phyloP scores from a whole-genome alignment of 2,113 vertebrate species.

The Physeter macrocephalus region DNA sequence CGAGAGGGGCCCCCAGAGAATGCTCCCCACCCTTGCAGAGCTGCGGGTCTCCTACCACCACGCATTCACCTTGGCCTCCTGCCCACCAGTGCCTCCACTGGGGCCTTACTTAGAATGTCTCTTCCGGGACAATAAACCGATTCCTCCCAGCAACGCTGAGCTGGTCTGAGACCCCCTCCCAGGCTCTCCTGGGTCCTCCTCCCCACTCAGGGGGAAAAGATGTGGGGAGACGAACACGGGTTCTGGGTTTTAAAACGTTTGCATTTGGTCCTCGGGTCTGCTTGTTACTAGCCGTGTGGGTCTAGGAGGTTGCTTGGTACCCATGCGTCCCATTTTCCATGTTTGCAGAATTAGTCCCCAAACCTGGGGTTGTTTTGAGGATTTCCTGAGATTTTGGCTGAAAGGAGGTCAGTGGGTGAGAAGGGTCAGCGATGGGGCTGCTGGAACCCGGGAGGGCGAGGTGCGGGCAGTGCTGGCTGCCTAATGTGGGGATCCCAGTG shows the following conservation, averaged over 20 bases:
- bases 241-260: not conserved
- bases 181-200: not conserved
- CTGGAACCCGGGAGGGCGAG: not conserved
- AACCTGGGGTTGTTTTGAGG: not conserved
- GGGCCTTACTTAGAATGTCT: not conserved
- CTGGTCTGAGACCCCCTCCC: not conserved
- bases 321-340: not conserved
- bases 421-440: not conserved
- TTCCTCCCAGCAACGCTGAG: not conserved
- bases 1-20: not conserved
- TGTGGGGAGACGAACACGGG: rapidly evolving
- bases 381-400: not conserved
- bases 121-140: too few species aligned
- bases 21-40: not conserved
- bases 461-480: rapidly evolving
- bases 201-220: not conserved
- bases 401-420: not conserved
- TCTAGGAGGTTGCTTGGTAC: rapidly evolving
- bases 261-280: rapidly evolving
- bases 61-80: not conserved
- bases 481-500: too few species aligned
- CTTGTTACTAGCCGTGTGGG: rapidly evolving
- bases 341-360: not conserved
- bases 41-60: not conserved
- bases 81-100: not conserved